Percentiles rank a stretch among this genome's conserved stretches.
Conservation (phyloP, 2,113 vertebrate genomes). For the Festucalex cinctus region DNA sequence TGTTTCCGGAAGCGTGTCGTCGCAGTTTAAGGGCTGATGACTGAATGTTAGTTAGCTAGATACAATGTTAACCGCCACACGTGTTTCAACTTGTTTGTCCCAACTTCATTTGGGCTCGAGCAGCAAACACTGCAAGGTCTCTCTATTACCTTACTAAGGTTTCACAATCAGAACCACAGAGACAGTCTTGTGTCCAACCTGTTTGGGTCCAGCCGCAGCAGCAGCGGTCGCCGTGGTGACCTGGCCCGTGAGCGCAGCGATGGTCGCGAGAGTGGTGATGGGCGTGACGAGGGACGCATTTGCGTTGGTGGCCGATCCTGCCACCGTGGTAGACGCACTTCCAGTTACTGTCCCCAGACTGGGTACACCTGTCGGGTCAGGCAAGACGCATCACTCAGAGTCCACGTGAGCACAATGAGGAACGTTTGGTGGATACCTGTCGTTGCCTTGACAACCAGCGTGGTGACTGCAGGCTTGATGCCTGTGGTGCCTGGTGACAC, state of each 20-base stretch:
- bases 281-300: slow-evolving; percentile 82
- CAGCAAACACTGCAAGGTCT: too few species aligned
- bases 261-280: slow-evolving; percentile 84
- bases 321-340: slow-evolving; percentile 78
- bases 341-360: slow-evolving; percentile 85
- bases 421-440: slow-evolving; percentile 71
- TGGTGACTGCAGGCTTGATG: slow-evolving; percentile 89
- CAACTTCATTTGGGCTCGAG: too few species aligned
- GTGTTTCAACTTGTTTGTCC: too few species aligned
- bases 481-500: slow-evolving; percentile 79
- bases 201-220: slow-evolving; percentile 70
- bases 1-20: too few species aligned
- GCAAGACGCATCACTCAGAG: neutral
- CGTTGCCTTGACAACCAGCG: slow-evolving; percentile 86
- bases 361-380: slow-evolving; percentile 72
- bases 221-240: slow-evolving; percentile 85
- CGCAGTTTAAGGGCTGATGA: too few species aligned
- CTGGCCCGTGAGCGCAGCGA: slow-evolving; percentile 84
- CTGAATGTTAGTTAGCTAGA: too few species aligned
- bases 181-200: neutral
- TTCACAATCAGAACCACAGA: neutral
- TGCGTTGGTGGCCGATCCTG: slow-evolving; percentile 74
- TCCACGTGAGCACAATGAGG: neutral
- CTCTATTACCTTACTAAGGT: neutral
- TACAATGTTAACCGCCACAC: too few species aligned